Percentiles rank a stretch among this genome's conserved stretches.
These are phyloP conservation scores for Heliconius himera DNA, from an alignment of 1,140 invertebrate genomes.

Conservation along the genomic window DNA sequence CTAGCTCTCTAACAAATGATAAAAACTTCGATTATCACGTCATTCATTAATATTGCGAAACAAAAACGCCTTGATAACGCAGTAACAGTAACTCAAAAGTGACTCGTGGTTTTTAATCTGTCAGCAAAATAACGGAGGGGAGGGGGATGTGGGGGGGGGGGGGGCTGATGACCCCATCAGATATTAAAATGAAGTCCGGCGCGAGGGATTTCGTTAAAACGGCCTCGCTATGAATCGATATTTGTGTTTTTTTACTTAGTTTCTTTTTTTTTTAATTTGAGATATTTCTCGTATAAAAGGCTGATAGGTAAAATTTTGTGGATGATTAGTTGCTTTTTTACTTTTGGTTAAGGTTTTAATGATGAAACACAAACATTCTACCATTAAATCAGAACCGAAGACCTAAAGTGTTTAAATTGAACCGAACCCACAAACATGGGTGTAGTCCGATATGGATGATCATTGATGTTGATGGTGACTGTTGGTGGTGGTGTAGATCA, in stretches of 20 bases:
- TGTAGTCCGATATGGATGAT: too few species aligned
- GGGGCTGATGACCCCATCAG: conserved; percentile 20
- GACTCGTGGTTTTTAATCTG: conserved; percentile 29
- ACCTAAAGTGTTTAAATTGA: too few species aligned
- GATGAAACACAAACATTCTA: too few species aligned
- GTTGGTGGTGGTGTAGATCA: too few species aligned
- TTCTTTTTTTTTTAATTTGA: neutral
- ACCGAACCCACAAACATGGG: too few species aligned
- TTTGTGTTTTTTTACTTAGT: neutral
- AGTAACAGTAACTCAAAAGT: conserved; percentile 26
- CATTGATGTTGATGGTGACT: too few species aligned
- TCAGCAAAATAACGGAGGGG: conserved; percentile 13
- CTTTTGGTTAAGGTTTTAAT: too few species aligned
- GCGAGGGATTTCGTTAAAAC: conserved; percentile 7
- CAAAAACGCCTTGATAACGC: conserved; percentile 37
- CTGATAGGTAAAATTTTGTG: too few species aligned
- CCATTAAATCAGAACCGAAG: too few species aligned
- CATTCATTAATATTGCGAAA: conserved; percentile 57
- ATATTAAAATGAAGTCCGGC: conserved; percentile 27
- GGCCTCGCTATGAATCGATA: neutral
- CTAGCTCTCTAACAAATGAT: conserved; percentile 39
- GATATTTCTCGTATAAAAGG: neutral
- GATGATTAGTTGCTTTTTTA: too few species aligned
- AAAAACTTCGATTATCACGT: conserved; percentile 28
- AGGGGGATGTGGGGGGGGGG: neutral